Conservation (phyloP, 1,140 invertebrate genomes). For the Diorhabda sublineata region DNA sequence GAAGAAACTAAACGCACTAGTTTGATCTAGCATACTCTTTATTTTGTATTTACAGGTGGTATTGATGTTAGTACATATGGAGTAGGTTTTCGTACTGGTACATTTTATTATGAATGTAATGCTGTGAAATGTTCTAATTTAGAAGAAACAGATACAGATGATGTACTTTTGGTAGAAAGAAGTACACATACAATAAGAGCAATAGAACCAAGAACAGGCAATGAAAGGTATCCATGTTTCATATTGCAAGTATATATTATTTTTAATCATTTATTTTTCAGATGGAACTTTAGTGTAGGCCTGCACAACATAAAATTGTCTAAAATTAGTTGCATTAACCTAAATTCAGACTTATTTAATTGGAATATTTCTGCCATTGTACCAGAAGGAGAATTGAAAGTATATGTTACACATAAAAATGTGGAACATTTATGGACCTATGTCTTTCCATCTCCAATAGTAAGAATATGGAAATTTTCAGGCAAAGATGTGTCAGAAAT, state of each 20-base stretch:
- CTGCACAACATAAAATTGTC: constrained; percentile 74
- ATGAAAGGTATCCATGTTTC: constrained; percentile 62
- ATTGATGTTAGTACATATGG: constrained; percentile 67
- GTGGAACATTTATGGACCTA: constrained; percentile 64
- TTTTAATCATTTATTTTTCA: constrained; percentile 42
- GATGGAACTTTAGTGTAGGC: constrained; percentile 95
- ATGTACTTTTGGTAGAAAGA: constrained; percentile 69
- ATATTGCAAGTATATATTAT: not conserved
- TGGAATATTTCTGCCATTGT: constrained; percentile 63
- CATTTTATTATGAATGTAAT: constrained; percentile 73
- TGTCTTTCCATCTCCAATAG: constrained; percentile 78
- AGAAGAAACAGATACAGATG: constrained; percentile 53
- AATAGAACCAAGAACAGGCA: constrained; percentile 74
- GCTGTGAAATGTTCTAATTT: constrained; percentile 66
- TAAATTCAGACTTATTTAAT: constrained; percentile 48
- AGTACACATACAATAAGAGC: constrained; percentile 83
- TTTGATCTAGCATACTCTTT: no score
- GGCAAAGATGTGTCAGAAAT: constrained; percentile 61
- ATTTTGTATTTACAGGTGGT: constrained; percentile 47
- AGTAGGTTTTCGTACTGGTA: constrained; percentile 70
- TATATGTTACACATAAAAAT: constrained; percentile 54
- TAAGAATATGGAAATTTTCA: constrained; percentile 74
- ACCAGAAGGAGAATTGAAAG: constrained; percentile 71
- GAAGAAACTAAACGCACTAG: no score
- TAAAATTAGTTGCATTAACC: constrained; percentile 38